A percentile compares a stretch with the other conserved stretches of the same genome.
Conservation (phyloP, 2,888 invertebrate genomes). For the Trypoxylon attenuatum region DNA sequence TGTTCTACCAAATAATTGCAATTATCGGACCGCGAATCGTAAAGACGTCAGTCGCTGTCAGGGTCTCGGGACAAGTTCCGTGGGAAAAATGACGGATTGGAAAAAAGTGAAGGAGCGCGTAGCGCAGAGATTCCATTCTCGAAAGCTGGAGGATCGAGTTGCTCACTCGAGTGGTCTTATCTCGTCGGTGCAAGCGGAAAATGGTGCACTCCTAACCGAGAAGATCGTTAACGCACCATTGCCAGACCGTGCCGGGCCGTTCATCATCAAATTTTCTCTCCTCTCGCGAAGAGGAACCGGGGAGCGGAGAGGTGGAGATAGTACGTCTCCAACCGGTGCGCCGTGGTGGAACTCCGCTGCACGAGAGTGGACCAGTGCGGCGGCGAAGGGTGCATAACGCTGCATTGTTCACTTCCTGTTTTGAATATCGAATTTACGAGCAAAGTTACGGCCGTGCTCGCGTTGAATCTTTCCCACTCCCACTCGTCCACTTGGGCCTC, state of each 20-base stretch:
- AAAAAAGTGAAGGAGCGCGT: no score
- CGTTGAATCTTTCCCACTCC: constrained; percentile 47
- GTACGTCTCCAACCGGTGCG: no score
- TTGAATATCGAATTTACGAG: constrained; percentile 70
- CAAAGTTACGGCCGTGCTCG: constrained; percentile 55
- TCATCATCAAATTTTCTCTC: constrained; percentile 45
- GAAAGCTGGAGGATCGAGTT: no score
- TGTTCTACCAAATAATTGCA: no score
- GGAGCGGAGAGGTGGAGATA: no score
- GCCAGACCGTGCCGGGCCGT: constrained; percentile 21
- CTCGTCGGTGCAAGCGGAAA: constrained; percentile 8
- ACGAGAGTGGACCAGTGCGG: constrained; percentile 27
- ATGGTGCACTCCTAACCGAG: neutral
- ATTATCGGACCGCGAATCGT: no score
- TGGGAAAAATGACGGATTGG: no score
- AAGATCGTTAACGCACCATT: constrained; percentile 27
- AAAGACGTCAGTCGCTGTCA: no score
- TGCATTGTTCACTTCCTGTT: constrained; percentile 67
- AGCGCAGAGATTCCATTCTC: no score
- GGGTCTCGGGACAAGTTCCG: no score
- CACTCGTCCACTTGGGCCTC: constrained; percentile 14
- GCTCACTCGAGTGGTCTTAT: constrained; percentile 18
- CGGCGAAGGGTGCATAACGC: constrained; percentile 42
- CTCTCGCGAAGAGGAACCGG: no score
- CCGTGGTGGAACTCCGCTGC: constrained; percentile 10